Evolutionary conservation across 2,113 vertebrate genomes (phyloP).

Genomic region (Brachypodius melanocephalos): DNA sequence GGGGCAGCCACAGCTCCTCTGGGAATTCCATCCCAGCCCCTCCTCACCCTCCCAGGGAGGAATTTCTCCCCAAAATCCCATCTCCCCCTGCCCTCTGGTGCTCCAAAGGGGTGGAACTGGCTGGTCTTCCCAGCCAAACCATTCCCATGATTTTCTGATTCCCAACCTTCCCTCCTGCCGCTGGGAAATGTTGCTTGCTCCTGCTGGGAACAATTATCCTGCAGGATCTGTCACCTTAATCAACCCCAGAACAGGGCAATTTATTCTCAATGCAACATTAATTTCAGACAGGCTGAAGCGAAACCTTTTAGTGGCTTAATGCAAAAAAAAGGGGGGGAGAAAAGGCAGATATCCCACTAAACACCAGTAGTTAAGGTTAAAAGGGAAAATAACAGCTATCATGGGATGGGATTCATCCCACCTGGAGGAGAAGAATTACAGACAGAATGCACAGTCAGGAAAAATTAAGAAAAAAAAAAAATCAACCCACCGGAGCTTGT

Average conservation of each 20-base stretch:
- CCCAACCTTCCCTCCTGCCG: not conserved
- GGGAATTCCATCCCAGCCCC: not conserved
- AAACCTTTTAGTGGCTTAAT: conserved; percentile 12
- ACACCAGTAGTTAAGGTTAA: not conserved
- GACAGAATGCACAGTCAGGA: not conserved
- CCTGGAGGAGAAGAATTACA: not conserved
- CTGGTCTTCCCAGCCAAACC: not conserved
- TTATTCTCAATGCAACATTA: not conserved
- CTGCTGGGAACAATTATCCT: not conserved
- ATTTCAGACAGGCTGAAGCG: not conserved
- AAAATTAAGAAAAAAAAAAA: not conserved
- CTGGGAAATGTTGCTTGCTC: not conserved
- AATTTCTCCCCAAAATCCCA: not conserved
- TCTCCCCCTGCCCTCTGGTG: not conserved
- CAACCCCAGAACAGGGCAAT: not conserved
- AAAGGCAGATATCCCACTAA: not conserved
- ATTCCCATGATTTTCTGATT: not conserved
- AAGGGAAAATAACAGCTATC: not conserved
- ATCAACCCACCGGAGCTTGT: not conserved
- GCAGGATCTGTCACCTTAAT: not conserved
- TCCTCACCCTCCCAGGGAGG: not conserved
- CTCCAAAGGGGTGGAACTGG: not conserved
- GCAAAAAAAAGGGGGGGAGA: not conserved
- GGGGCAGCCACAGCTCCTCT: not conserved
- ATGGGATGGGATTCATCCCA: not conserved